Percentiles rank a stretch among this genome's conserved stretches.
phyloP scores from a whole-genome alignment of 2,888 invertebrate species.

The Drosophila demipolita region DNA sequence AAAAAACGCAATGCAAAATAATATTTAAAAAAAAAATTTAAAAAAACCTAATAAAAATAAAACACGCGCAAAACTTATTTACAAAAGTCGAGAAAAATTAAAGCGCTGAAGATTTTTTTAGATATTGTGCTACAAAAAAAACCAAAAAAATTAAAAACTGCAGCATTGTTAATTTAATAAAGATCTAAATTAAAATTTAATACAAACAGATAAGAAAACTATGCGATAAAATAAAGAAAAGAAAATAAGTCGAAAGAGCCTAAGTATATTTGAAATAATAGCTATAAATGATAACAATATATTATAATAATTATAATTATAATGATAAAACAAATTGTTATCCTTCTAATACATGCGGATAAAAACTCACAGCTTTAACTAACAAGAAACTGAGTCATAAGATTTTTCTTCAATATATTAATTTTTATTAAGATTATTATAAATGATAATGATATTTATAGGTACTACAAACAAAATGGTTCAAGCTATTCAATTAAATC shows the following conservation, averaged over 20 bases:
- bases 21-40: constrained; percentile 14
- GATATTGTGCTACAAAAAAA: constrained; percentile 60
- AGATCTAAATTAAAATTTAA: constrained; percentile 34
- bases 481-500: constrained; percentile 79
- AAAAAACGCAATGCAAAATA: constrained; percentile 46
- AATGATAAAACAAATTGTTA: constrained; percentile 59
- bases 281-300: constrained; percentile 38
- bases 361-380: constrained; percentile 84
- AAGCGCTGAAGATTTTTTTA: constrained; percentile 70
- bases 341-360: constrained; percentile 81
- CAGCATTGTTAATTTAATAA: constrained; percentile 57
- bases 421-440: constrained; percentile 75
- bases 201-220: constrained; percentile 17
- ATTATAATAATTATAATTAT: constrained; percentile 55
- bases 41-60: constrained; percentile 21
- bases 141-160: constrained; percentile 45
- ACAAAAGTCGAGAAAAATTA: constrained; percentile 60
- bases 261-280: constrained; percentile 60
- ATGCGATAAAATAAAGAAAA: constrained; percentile 38
- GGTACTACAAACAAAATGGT: constrained; percentile 70
- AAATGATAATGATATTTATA: constrained; percentile 69
- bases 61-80: constrained; percentile 66
- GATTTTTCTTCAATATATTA: constrained; percentile 81
- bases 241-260: constrained; percentile 42
- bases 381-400: constrained; percentile 78